Base-by-base conservation (phyloP, 2,113 vertebrate genomes). In the Progne subis region DNA sequence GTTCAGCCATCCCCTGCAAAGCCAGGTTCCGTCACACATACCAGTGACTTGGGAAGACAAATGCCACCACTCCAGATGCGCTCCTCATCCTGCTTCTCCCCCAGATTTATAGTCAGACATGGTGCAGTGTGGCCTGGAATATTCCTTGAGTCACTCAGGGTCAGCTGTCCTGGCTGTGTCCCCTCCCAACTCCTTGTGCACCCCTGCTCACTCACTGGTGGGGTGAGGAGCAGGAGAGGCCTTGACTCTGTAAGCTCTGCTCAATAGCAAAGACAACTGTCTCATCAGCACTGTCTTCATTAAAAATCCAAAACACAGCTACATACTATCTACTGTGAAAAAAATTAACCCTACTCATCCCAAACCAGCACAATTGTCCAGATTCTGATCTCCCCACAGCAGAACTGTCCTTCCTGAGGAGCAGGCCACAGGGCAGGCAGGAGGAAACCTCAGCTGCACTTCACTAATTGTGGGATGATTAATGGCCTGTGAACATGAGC, bases 11-110 rank as follows among this genome's bases (percentile, higher is more conserved):
- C 3, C 15, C 15, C 53, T n/a, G 50, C 6, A 57, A 34, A 80
- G 6, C 14, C 1, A 0, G 46, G 24, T n/a, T 61, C 55, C 20
- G 8, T 47, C 55, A 34, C 17, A 31, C 3, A 1, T 6, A 47
- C 6, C 13, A 47, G 29, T 26, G 55, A 41, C 41, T 55, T 31
- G 21, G 20, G 29, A 61, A 61, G 41, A 47, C 13, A 89, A 60
- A 61, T 1, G 7, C 14, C n/a, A 25, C 28, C 13, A 21, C 18
- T 89, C 29, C n/a, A 55, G 69, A 76, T 0, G 0, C 47, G 17
- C 2, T 14, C 8, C 28, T 9, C 2, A 1, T 55, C 25, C 78
- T 69, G 55, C 14, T 53, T 61, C 29, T 76, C 5, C 4, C 55
- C 11, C 14, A 68, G n/a, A 41, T 69, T 55, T 76, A 23, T 1